Evolutionary conservation across 2,797 vertebrate species (phyloP), one percentile per base, ranked within the genome.

Genomic region (Semotilus atromaculatus): DNA sequence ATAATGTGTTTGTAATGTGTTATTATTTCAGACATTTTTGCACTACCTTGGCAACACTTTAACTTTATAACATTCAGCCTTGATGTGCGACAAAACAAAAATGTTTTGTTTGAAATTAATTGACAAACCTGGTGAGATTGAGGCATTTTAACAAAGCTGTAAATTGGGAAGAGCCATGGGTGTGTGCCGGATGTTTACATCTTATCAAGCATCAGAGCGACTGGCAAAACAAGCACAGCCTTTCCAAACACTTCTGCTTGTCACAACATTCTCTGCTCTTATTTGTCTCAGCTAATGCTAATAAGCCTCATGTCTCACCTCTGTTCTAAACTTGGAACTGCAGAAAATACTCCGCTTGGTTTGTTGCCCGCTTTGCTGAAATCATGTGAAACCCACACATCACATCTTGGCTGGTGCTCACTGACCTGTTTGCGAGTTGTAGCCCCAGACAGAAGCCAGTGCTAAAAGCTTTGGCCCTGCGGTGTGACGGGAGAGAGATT

Each of bases 281-380:
- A 36, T 68, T 83, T 58, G 72, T 77, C 73, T 77, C 45, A 58
- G 60, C 45, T 68, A 67, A 83, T 83, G 60, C 72, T 76, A 83
- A 83, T 67, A 55, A 23, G 82, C n/a, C 67, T 40, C 19, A 64
- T 19, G 11, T 77, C 45, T 84, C 64, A 34, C 48, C 64, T 77
- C 73, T 40, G 72, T 55, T 68, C 60, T 83, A 53, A 83, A 66
- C 23, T 26, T 55, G 7, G 34, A 76, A 55, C 62, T 77, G 82
- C 64, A 77, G 62, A 76, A 74, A 77, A 70, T 77, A 23, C 19
- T 68, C 21, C 0, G 10, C 36, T 76, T 83, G 45, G 18, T 74
- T 38, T 76, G 40, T 36, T 64, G 31, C 26, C 8, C 18, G 13
- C 21, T 53, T 75, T 10, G 0, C 36, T 67, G 34, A 64, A 74